A percentile compares a stretch with the other conserved stretches of the same genome.
phyloP scores from a whole-genome alignment of 1,140 invertebrate species.

The Octopus sinensis region DNA sequence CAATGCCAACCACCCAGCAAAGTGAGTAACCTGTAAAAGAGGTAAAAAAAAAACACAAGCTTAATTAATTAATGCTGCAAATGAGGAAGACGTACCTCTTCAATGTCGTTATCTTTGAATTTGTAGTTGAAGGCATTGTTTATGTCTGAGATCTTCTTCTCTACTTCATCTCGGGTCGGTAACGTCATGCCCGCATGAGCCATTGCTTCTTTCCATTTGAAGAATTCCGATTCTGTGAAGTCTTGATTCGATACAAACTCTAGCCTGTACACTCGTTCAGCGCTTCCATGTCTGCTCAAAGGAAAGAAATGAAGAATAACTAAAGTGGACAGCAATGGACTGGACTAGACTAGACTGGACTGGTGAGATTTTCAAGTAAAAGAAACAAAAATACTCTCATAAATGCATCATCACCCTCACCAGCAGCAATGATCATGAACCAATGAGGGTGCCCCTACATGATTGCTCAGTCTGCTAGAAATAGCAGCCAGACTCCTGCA shows the following conservation, averaged over 20 bases:
- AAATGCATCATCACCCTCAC: no score
- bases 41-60: no score
- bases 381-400: no score
- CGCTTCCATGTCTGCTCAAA: conserved; percentile 73
- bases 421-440: no score
- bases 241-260: conserved; percentile 98
- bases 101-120: conserved; percentile 70
- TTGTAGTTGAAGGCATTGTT: conserved; percentile 77
- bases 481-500: no score
- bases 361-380: no score
- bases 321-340: no score
- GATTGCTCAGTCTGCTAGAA: no score
- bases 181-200: conserved; percentile 71
- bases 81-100: conserved; percentile 60
- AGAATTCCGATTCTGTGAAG: conserved; percentile 89
- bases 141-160: conserved; percentile 84
- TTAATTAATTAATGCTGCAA: background rate
- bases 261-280: conserved; percentile 88
- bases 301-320: background rate
- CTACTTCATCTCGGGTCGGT: conserved; percentile 80
- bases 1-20: no score
- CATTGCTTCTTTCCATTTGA: conserved; percentile 87
- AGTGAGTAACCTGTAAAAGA: no score
- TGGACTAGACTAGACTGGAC: no score
- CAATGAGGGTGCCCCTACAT: no score